These are phyloP conservation scores for Tachyglossus aculeatus DNA, from an alignment of 2,797 vertebrate species.

Conservation along the genomic window DNA sequence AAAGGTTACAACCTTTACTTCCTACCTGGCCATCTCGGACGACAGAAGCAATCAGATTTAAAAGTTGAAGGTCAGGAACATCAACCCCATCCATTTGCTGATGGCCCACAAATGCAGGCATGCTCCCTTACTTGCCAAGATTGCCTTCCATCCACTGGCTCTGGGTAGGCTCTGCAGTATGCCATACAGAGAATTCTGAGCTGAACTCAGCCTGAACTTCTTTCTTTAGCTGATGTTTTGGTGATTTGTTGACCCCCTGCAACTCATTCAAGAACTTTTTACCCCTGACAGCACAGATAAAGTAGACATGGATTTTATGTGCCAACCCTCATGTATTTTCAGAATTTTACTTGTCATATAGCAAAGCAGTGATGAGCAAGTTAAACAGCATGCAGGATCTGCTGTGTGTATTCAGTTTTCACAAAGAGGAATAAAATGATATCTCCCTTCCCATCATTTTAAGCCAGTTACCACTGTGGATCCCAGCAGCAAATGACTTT, in stretches of 20 bases:
- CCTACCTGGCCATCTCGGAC: background rate
- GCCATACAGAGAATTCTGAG: constrained; percentile 17
- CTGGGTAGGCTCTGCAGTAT: constrained; percentile 2
- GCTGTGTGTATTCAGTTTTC: constrained; percentile 11
- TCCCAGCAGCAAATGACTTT: too few species aligned
- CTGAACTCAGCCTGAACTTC: constrained; percentile 48
- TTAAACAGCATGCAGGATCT: constrained; percentile 41
- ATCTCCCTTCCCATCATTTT: constrained; percentile 31
- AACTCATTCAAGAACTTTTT: constrained; percentile 47
- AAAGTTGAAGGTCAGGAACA: background rate
- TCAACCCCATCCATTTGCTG: constrained; percentile 6
- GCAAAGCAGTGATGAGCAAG: constrained; percentile 43
- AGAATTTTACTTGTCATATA: constrained; percentile 46
- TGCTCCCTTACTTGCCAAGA: background rate
- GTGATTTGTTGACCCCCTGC: constrained; percentile 63
- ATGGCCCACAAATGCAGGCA: background rate
- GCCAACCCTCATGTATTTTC: constrained; percentile 54
- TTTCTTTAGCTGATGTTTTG: constrained; percentile 53
- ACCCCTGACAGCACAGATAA: constrained; percentile 48
- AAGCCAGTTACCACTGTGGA: too few species aligned
- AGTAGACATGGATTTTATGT: constrained; percentile 53
- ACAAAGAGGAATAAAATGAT: constrained; percentile 51
- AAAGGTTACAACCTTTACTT: background rate
- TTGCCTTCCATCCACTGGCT: background rate
- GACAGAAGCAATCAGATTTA: background rate